Base-by-base conservation (phyloP, 2,113 vertebrate genomes). In the Thryonomys swinderianus region DNA sequence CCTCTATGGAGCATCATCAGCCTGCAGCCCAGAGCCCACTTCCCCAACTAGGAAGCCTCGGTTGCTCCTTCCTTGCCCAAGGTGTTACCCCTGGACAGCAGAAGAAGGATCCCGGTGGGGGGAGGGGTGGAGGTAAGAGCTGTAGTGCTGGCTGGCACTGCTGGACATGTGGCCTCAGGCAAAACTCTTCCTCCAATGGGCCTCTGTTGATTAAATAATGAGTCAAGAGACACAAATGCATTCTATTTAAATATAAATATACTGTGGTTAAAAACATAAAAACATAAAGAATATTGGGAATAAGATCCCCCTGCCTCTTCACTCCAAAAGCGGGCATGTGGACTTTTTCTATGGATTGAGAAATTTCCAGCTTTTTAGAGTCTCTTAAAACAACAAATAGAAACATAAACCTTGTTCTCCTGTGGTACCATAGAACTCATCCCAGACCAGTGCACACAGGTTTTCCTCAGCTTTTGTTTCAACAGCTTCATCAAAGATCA, bases 201-300 rank as follows among this genome's bases (percentile, higher is more conserved):
- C 48, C 78, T 86, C 81, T 25, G 37, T 2, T 61, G 51, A 21
- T 37, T 93, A 79, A 90, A 25, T 48, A 45, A 67, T 45, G 40
- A 85, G 32, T 48, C 2, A 2, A 88, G 59, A 94, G 66, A 78
- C 25, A 45, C 71, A 34, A 79, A 67, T 55, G 40, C n/a, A 40
- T 74, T 81, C 17, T 57, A 59, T 40, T 95, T 82, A 73, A 23
- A 92, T 61, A 76, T 48, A 91, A 92, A 88, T 25, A 32, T 66
- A 67, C 66, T 34, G 25, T 12, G 61, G 57, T 62, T 42, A 87
- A 55, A 64, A 67, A 23, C 57, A 34, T 17, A 66, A 84, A 88
- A 6, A 32, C 18, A 69, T 69, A 8, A 37, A 45, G 12, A 61
- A 5, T 53, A 42, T 78, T 66, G 81, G 37, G 74, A 89, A 53